Percentiles rank a stretch among this genome's conserved stretches.
phyloP scores from a whole-genome alignment of 1,140 invertebrate genomes.

The Goniozus legneri region DNA sequence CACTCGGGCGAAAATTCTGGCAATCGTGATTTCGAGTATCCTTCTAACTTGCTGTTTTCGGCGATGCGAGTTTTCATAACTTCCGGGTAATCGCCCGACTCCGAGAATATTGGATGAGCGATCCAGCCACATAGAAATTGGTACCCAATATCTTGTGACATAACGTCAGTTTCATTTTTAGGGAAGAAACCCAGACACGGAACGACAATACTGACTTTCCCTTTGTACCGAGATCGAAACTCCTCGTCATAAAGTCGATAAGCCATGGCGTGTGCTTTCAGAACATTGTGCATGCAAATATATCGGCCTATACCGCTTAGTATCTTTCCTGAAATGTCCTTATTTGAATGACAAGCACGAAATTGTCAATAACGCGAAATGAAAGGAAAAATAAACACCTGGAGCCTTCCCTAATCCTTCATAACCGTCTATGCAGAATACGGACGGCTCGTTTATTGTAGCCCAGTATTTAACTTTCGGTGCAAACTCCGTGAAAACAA shows the following conservation, averaged over 20 bases:
- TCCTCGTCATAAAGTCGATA: slow-evolving; percentile 62
- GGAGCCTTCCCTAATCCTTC: neutral
- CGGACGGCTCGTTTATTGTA: slow-evolving; percentile 52
- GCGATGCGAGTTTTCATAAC: slow-evolving; percentile 55
- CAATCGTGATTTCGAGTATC: slow-evolving; percentile 52
- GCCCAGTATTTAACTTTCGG: slow-evolving; percentile 46
- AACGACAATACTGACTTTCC: slow-evolving; percentile 40
- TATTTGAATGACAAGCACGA: neutral
- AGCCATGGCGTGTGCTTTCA: slow-evolving; percentile 57
- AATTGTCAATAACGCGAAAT: neutral
- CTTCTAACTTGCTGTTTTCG: slow-evolving; percentile 55
- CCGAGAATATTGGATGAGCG: slow-evolving; percentile 60
- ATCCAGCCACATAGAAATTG: slow-evolving; percentile 61
- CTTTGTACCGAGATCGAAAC: slow-evolving; percentile 59
- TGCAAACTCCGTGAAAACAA: slow-evolving; percentile 53
- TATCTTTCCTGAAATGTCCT: neutral
- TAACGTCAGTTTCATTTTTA: slow-evolving; percentile 16
- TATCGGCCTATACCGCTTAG: slow-evolving; percentile 52
- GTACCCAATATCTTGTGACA: slow-evolving; percentile 26
- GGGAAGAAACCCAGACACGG: slow-evolving; percentile 17
- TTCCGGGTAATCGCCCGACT: slow-evolving; percentile 60
- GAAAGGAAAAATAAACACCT: too few species aligned
- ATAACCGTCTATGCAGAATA: neutral
- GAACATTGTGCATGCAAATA: slow-evolving; percentile 52
- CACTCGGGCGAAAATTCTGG: slow-evolving; percentile 55